These are phyloP conservation scores for Caenorhabditis drosophilae DNA, from an alignment of 2,888 invertebrate species.

Conservation along the genomic window DNA sequence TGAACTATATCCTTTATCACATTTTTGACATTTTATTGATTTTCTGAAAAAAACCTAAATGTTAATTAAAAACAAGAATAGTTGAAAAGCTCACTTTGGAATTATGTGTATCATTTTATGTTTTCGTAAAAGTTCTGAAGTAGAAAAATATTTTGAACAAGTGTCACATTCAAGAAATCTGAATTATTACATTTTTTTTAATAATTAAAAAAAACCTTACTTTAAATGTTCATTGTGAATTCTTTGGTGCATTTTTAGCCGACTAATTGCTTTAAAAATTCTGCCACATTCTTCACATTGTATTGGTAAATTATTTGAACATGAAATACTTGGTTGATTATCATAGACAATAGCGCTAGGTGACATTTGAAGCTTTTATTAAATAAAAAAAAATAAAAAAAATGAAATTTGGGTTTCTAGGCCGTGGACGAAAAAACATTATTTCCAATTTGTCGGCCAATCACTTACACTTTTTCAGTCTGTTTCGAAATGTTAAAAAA, in stretches of 20 bases:
- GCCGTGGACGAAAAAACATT: neutral
- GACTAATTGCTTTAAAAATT: constrained; percentile 11
- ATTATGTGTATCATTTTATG: constrained; percentile 30
- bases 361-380: neutral
- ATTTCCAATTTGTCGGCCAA: too few species aligned
- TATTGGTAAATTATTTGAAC: neutral
- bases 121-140: constrained; percentile 22
- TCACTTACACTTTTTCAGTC: too few species aligned
- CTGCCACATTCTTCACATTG: constrained; percentile 41
- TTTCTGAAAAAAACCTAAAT: constrained; percentile 15
- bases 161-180: constrained; percentile 18
- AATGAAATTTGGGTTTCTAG: too few species aligned
- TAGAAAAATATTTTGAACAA: constrained; percentile 25
- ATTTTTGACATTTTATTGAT: constrained; percentile 25
- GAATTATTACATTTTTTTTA: constrained; percentile 4
- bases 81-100: constrained; percentile 16
- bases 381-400: neutral
- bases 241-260: constrained; percentile 23
- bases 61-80: neutral
- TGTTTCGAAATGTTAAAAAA: too few species aligned
- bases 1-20: constrained; percentile 34
- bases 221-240: constrained; percentile 19
- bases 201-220: constrained; percentile 7
- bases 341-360: too few species aligned
- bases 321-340: too few species aligned